A percentile compares a stretch with the other conserved stretches of the same genome.
phyloP scores from a whole-genome alignment of 2,113 vertebrate species.

The Rafetus swinhoei region DNA sequence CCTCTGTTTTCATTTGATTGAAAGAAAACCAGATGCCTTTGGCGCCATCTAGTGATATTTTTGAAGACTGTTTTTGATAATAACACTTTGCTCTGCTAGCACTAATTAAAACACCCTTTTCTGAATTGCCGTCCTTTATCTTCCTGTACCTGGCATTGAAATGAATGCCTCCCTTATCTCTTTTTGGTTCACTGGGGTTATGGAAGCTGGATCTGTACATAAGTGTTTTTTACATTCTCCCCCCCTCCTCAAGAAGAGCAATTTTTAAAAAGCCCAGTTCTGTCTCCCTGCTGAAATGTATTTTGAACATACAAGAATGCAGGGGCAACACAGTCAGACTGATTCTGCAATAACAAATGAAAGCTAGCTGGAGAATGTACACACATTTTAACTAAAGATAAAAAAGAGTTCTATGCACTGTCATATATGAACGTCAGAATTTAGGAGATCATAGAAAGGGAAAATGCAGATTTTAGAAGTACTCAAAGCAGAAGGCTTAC shows the following conservation, averaged over 20 bases:
- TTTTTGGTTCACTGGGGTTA: background rate
- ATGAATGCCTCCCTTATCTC: background rate
- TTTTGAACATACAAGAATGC: background rate
- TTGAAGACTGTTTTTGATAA: background rate
- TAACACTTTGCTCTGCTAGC: background rate
- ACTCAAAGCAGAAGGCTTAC: background rate
- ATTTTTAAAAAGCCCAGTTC: background rate
- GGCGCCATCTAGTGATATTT: slow-evolving; percentile 59
- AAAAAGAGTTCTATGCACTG: background rate
- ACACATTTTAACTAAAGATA: background rate
- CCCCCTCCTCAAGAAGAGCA: background rate
- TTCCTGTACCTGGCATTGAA: background rate
- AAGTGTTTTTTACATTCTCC: background rate
- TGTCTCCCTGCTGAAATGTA: background rate
- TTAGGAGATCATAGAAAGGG: background rate
- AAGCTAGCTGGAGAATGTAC: background rate
- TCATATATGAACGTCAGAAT: background rate
- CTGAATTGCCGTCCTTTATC: background rate
- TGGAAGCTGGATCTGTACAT: background rate
- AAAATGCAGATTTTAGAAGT: background rate
- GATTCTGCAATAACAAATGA: background rate
- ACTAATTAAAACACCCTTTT: background rate
- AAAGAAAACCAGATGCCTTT: slow-evolving; percentile 18
- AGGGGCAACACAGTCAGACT: background rate
- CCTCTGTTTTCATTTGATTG: accelerated